A percentile compares a stretch with the other conserved stretches of the same genome.
Conservation (phyloP, 2,888 invertebrate species). For the Melinaea menophilus region DNA sequence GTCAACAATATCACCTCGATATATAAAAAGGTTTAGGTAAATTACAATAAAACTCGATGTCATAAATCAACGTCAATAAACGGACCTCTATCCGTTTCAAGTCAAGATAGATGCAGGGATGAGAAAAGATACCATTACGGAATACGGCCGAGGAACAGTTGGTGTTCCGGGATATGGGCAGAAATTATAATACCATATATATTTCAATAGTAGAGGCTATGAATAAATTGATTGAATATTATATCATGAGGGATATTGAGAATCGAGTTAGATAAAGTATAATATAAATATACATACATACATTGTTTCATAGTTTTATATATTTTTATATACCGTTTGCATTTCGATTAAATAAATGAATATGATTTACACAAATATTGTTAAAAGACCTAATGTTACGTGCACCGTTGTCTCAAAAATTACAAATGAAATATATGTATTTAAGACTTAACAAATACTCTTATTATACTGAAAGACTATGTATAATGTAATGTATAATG, state of each 20-base stretch:
- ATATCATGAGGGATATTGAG: neutral
- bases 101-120: constrained; percentile 17
- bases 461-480: too few species aligned
- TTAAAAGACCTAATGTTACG: too few species aligned
- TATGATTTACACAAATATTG: too few species aligned
- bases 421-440: too few species aligned
- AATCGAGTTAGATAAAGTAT: constrained; percentile 1
- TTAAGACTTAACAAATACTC: too few species aligned
- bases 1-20: constrained; percentile 6
- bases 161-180: neutral
- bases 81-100: constrained; percentile 17
- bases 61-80: constrained; percentile 26
- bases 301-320: neutral
- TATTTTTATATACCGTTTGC: too few species aligned
- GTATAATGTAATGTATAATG: too few species aligned
- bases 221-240: constrained; percentile 5
- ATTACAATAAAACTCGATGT: constrained; percentile 21
- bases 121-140: constrained; percentile 13
- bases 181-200: constrained; percentile 2
- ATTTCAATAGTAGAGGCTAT: constrained; percentile 5
- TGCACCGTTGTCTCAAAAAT: too few species aligned
- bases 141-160: neutral
- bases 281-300: neutral
- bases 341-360: too few species aligned
- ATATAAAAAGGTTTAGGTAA: constrained; percentile 15